Percentiles rank a stretch among this genome's conserved stretches.
These are phyloP conservation scores for Athetis lepigone DNA, from an alignment of 2,888 invertebrate genomes.

Conservation along the genomic window DNA sequence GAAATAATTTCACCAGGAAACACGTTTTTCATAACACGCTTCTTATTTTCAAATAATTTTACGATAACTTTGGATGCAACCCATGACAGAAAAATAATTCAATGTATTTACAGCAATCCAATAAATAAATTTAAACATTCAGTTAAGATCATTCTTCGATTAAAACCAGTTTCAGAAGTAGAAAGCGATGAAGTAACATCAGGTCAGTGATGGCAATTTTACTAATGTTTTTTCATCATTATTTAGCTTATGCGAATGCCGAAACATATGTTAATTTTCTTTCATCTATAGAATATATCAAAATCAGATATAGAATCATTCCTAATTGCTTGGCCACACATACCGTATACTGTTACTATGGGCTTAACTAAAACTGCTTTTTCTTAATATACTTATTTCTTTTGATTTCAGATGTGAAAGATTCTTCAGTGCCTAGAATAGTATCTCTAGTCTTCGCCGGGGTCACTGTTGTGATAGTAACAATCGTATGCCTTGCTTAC, in stretches of 20 bases:
- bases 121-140: rapidly evolving
- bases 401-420: neutral
- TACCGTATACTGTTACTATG: too few relatives aligned
- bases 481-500: slow-evolving; percentile 2
- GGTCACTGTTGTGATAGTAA: slow-evolving; percentile 3
- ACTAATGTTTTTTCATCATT: neutral
- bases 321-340: too few relatives aligned
- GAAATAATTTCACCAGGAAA: rapidly evolving
- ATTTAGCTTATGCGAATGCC: too few relatives aligned
- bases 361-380: too few relatives aligned
- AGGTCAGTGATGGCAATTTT: slow-evolving; percentile 15
- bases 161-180: neutral
- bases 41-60: neutral
- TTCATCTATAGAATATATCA: too few relatives aligned
- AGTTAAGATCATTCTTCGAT: slow-evolving; percentile 6
- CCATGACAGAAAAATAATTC: slow-evolving; percentile 2
- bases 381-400: too few relatives aligned
- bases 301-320: too few relatives aligned
- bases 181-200: rapidly evolving
- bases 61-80: neutral
- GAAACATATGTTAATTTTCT: too few relatives aligned
- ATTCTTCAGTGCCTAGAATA: rapidly evolving
- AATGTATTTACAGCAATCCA: neutral
- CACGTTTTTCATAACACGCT: neutral
- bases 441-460: slow-evolving; percentile 6